Percentiles rank a stretch among this genome's conserved stretches.
Conservation (phyloP, 2,113 vertebrate species). For the Ivindomyrus marchei region DNA sequence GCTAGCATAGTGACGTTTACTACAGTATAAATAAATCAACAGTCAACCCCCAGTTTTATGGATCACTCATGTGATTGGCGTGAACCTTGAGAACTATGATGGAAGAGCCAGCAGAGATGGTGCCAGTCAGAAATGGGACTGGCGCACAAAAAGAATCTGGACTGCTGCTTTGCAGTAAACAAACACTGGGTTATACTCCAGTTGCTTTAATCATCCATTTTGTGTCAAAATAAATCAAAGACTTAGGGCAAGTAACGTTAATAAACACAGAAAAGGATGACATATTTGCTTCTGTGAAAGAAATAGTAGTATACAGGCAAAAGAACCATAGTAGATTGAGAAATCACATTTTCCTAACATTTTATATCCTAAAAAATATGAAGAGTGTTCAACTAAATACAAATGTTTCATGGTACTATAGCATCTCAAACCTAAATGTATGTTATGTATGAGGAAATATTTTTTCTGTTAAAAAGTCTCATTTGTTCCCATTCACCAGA, state of each 20-base stretch:
- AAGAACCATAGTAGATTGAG: not conserved
- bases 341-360: not conserved
- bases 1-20: not conserved
- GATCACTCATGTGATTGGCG: not conserved
- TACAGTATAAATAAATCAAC: not conserved
- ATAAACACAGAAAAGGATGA: not conserved
- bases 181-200: not conserved
- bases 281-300: not conserved
- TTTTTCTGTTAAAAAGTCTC: not conserved
- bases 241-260: not conserved
- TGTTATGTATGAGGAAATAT: not conserved
- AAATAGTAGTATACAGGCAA: not conserved
- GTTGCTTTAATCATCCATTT: not conserved
- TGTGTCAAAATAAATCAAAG: not conserved
- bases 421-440: not conserved
- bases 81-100: not conserved
- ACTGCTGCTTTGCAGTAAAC: not conserved
- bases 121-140: not conserved
- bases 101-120: not conserved
- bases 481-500: not conserved
- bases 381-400: not conserved
- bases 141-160: not conserved
- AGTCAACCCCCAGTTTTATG: not conserved
- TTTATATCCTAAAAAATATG: not conserved
- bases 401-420: not conserved